Conservation (phyloP, 2,888 invertebrate genomes). For the Hirtodrosophila cameraria region DNA sequence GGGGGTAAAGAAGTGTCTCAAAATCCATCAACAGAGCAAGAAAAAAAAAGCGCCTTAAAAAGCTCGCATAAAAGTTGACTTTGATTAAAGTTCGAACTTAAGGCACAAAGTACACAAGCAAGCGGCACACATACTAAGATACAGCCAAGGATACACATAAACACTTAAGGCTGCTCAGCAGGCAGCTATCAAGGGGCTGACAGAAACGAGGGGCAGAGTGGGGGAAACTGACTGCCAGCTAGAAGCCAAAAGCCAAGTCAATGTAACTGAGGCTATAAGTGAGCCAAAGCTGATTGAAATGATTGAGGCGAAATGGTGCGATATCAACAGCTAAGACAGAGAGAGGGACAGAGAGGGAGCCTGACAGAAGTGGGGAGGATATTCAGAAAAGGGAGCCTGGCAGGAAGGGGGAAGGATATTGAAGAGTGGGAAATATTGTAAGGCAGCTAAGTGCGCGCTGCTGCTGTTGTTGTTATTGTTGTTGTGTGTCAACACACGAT, state of each 20-base stretch:
- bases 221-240: slow-evolving; percentile 16
- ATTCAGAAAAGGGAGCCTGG: neutral
- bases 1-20: slow-evolving; percentile 30
- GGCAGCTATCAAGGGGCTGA: slow-evolving; percentile 24
- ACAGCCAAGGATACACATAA: slow-evolving; percentile 56
- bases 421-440: neutral
- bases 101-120: slow-evolving; percentile 62
- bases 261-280: slow-evolving; percentile 72
- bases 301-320: slow-evolving; percentile 73
- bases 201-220: neutral
- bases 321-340: slow-evolving; percentile 46
- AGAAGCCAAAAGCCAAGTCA: slow-evolving; percentile 77
- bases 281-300: slow-evolving; percentile 78
- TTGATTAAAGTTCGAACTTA: slow-evolving; percentile 77
- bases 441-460: slow-evolving; percentile 37
- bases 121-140: slow-evolving; percentile 11
- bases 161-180: slow-evolving; percentile 49
- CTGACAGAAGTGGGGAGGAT: no score
- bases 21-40: slow-evolving; percentile 56
- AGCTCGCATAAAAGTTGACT: slow-evolving; percentile 77
- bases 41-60: slow-evolving; percentile 62
- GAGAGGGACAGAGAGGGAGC: neutral
- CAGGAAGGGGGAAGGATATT: neutral
- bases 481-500: slow-evolving; percentile 46
- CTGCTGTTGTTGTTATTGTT: slow-evolving; percentile 9